These are phyloP conservation scores for Reticulitermes lucifugus DNA, from an alignment of 2,888 invertebrate species.

Conservation along the genomic window DNA sequence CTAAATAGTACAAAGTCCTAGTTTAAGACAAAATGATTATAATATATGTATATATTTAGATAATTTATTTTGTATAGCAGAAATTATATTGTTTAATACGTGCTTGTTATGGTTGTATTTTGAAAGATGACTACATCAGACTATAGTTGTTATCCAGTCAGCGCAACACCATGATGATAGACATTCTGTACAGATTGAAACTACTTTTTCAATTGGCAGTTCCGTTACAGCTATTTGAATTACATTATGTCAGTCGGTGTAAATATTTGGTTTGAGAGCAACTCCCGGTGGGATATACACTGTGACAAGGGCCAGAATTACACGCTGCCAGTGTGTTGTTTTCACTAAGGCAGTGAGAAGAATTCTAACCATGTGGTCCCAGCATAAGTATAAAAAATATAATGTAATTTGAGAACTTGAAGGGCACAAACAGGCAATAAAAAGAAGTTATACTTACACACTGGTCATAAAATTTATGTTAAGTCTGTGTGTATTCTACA, in stretches of 20 bases:
- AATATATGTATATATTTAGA: background rate
- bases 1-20: background rate
- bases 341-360: background rate
- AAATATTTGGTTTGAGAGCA: background rate
- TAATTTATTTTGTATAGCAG: background rate
- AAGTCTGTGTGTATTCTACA: background rate
- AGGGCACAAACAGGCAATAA: background rate
- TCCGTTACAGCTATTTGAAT: background rate
- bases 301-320: background rate
- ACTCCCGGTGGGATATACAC: background rate
- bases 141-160: background rate
- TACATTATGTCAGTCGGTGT: constrained; percentile 1
- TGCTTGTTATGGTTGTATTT: background rate
- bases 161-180: background rate
- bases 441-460: background rate
- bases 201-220: background rate
- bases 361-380: constrained; percentile 16
- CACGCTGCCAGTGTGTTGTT: background rate
- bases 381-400: constrained; percentile 8
- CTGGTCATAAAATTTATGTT: background rate
- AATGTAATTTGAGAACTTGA: background rate
- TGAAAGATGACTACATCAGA: background rate
- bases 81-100: background rate
- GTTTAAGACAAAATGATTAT: background rate
- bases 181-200: background rate